Base-by-base conservation (phyloP, 2,113 vertebrate genomes). In the Catharus fuscescens region DNA sequence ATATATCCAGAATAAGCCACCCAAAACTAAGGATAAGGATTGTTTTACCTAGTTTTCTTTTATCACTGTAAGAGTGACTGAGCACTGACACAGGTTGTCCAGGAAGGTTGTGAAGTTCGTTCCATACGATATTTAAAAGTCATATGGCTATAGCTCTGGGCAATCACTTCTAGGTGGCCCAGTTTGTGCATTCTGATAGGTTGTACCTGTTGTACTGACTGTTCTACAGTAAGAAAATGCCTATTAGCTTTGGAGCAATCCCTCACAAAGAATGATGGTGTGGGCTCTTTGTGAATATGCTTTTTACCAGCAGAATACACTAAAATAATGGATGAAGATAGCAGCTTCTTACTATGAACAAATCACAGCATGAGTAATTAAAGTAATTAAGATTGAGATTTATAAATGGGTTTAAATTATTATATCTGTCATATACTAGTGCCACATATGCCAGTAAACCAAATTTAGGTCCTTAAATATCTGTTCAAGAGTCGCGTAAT, bases 151-250 rank as follows among this genome's bases (percentile, higher is more conserved):
- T 16, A 23, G 3, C 53, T n/a, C 34, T 69, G 9, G 9, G 3
- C 5, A 72, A 31, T 1, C 0, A 1, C 8, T 18, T 89, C 3
- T 45, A 54, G 12, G 3, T 31, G 8, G 18, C 13, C 14, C 1
- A 4, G 17, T 10, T 29, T 61, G 20, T 42, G 50, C 29, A 74
- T 29, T 13, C 17, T 84, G 20, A 34, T 26, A 21, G 25, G 10
- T 25, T 50, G 7, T 29, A 25, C 13, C 9, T 56, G 1, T 50
- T 69, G 5, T n/a, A 47, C 9, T 72, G 32, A 6, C 15, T 52
- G 11, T 47, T 78, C 31, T 56, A 32, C 5, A 34, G 29, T 61
- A 4, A 5, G 10, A 81, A 81, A 69, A 72, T 14, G 0, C n/a
- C 14, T 64, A 5, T 42, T 34, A 6, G 2, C 34, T 54, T 88